Evolutionary conservation across 2,888 invertebrate species (phyloP), one percentile per base, ranked within the genome.

Genomic region (Barypeithes pellucidus): DNA sequence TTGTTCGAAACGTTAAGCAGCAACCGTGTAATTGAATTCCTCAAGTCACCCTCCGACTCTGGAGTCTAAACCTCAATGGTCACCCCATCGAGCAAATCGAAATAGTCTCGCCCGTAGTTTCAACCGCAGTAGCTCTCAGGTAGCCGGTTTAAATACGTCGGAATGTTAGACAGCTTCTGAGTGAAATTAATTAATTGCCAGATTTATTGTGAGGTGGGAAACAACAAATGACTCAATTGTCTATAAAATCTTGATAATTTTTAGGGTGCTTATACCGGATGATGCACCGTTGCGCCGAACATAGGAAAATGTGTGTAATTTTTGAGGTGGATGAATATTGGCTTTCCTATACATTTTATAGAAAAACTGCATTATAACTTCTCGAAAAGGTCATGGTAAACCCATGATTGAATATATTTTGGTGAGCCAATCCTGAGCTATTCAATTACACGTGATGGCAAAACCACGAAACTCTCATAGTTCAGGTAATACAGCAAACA

Each of bases 51-150:
- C 54, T 33, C 11, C 22, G 20, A 50, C 50, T n/a, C n/a, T 50
- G 18, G 16, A 57, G 54, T 57, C 54, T 33, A 57, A 57, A 57
- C 33, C 54, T 57, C 54, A 33, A 57, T 54, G 54, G 54, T 33
- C 54, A 54, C 29, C 54, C 33, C 54, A 54, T 33, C 54, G 33
- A 57, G 54, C 33, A 57, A 33, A 57, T 33, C 54, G 54, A 57
- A 57, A 57, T 57, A 57, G 33, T 57, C 54, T 57, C 33, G 54
- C 54, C 36, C 33, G 33, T 57, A 33, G 54, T 18, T 57, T 33
- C 9, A 57, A 57, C 54, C 54, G 54, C 54, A 57, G 14, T 11
- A 33, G 54, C 16, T 57, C 54, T 18, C 16, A 57, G 54, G 54
- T 57, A 57, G 33, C 54, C 16, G 33, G 33, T 33, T 52, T 57